Evolutionary conservation across 1,140 invertebrate genomes (phyloP).

Genomic region (Polypedilum pembai): DNA sequence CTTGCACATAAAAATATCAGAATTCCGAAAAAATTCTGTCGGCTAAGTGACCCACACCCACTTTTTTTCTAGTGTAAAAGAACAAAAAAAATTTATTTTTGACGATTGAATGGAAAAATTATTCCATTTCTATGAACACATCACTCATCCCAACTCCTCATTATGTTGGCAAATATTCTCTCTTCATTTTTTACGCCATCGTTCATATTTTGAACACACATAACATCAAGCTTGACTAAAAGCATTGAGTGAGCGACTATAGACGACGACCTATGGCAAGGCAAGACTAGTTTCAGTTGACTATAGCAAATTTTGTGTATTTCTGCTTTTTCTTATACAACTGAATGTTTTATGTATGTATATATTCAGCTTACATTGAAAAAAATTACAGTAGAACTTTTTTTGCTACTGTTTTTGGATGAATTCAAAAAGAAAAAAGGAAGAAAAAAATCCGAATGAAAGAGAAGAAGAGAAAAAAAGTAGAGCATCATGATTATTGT

Average conservation of each 20-base stretch:
- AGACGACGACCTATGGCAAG: neutral
- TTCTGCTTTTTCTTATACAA: no score
- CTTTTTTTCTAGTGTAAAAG: neutral
- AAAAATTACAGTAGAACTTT: neutral
- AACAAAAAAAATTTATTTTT: neutral
- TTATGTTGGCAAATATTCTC: neutral
- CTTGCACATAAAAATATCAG: no score
- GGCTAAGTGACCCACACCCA: no score
- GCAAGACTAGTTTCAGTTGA: neutral
- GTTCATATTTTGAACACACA: no score
- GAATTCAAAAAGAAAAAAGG: neutral
- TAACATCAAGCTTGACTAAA: no score
- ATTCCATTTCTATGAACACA: slow-evolving; percentile 20
- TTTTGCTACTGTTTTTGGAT: neutral
- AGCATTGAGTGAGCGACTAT: neutral
- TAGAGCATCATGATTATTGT: slow-evolving; percentile 12
- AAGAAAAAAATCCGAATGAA: neutral
- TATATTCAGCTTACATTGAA: neutral
- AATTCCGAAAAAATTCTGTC: no score
- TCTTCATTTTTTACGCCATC: neutral
- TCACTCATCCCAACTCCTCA: neutral
- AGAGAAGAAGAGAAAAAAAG: neutral
- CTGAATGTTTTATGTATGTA: neutral
- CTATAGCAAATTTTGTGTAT: neutral
- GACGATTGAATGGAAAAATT: slow-evolving; percentile 26